Evolutionary conservation across 2,113 vertebrate species (phyloP), one percentile per base, ranked within the genome.

Genomic region (Coracopsis vasa): DNA sequence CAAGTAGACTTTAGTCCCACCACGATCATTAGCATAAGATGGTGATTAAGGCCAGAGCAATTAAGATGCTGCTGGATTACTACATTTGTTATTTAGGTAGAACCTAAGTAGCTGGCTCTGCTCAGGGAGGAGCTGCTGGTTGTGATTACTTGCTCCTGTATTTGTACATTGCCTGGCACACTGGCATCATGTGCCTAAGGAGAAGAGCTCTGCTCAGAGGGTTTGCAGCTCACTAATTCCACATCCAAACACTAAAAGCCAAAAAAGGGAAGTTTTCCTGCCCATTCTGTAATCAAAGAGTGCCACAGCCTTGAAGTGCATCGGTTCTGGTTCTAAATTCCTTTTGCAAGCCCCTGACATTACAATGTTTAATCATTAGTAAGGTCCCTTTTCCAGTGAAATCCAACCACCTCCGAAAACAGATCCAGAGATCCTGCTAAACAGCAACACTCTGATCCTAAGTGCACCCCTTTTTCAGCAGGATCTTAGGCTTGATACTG

Each of bases 21-120:
- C 48, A 79, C 42, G 74, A 73, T 45, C 69, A 74, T 60, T 50
- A 39, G 15, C 35, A 2, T 41, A 20, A 79, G 15, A 16, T 8
- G 13, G 51, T 86, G 94, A 90, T 92, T 93, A 93, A 79, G 42
- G 74, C 44, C 62, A 28, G 3, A 51, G 67, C 90, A 97, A 96
- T 90, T 82, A 72, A 82, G 37, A 41, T 56, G 71, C 84, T 84
- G 60, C 62, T 69, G 31, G 17, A 31, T 84, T 45, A 37, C n/a
- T 85, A 35, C 29, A 37, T 35, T 70, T 44, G 28, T 87, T 62
- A 31, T 72, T 90, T 65, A 61, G 44, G 66, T 31, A 80, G 70
- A 19, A 45, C 48, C n/a, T 54, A 73, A 77, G n/a, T 50, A 62
- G 18, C 42, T 51, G n/a, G 44, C 81, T 93, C 29, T 1, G 5